Evolutionary conservation across 2,797 vertebrate species (phyloP), one percentile per base, ranked within the genome.

Genomic region (Tapirus indicus): DNA sequence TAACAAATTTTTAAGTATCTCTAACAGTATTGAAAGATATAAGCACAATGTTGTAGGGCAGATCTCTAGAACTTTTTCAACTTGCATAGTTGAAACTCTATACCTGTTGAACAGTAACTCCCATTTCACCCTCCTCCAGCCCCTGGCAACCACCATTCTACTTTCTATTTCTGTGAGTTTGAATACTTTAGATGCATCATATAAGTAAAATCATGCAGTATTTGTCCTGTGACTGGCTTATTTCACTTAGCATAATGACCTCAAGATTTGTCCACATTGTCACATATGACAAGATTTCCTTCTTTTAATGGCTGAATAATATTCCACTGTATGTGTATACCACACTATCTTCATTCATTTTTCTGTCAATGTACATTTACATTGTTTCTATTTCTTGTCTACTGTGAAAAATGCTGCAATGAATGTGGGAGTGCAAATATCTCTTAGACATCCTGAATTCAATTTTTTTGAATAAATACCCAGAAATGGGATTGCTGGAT

Each of bases 251-350:
- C 0, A 14, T 56, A 17, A 62, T 56, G 18, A 7, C 23, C 9
- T 86, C 16, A 62, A 58, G 17, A 21, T 71, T 60, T 13, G 35
- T 20, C 21, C 38, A 66, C 41, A 6, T 79, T 56, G 80, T 86
- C 10, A 7, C 8, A 49, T 35, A 47, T 25, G 71, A 62, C 23
- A 85, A 16, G 9, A 47, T 79, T 74, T 72, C 54, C 38, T 74
- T 69, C 68, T 44, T 92, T 62, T 38, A 56, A 44, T 85, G 74
- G 38, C 38, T 78, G 8, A 68, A 84, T 47, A 85, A 64, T 80
- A 20, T 47, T 62, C 11, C 25, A 68, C 5, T 32, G 27, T 69
- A 74, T 41, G 5, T 16, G n/a, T 8, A 58, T 38, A 54, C 52
- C 14, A 69, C 6, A 35, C 49, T 88, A 32, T 16, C 2, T 41